Percentiles rank a stretch among this genome's conserved stretches.
Evolutionary conservation across 2,888 invertebrate genomes (phyloP).

Genomic region (Tiliacea citrago): DNA sequence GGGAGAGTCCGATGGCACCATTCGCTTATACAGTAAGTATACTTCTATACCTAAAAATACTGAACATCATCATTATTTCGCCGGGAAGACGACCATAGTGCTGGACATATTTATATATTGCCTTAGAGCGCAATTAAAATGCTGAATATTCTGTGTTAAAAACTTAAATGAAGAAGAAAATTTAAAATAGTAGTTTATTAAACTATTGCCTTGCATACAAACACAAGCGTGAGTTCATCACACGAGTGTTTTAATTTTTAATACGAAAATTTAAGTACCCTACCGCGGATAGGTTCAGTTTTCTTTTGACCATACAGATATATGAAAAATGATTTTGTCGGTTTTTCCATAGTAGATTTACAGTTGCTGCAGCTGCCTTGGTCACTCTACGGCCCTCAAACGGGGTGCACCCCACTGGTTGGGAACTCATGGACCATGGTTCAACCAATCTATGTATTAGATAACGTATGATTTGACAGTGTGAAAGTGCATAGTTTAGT

Average conservation of each 20-base stretch:
- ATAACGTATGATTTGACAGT: background rate
- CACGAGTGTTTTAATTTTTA: background rate
- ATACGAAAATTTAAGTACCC: background rate
- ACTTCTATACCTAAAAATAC: background rate
- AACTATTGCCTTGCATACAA: background rate
- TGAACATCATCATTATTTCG: background rate
- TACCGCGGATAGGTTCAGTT: background rate
- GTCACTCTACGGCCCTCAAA: background rate
- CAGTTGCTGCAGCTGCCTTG: background rate
- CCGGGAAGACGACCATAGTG: background rate
- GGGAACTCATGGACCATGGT: background rate
- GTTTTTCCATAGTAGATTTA: background rate
- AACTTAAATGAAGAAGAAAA: background rate
- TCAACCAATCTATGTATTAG: background rate
- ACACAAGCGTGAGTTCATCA: background rate
- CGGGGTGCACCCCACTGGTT: background rate
- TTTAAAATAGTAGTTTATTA: background rate
- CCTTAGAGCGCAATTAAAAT: background rate
- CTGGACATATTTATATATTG: background rate
- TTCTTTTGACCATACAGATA: background rate
- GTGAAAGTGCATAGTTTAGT: background rate
- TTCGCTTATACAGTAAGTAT: conserved; percentile 96
- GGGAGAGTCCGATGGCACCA: conserved; percentile 97
- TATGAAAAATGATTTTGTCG: background rate
- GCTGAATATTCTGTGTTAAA: background rate